Conservation (phyloP, 1,140 invertebrate genomes). For the Tenebrio molitor region DNA sequence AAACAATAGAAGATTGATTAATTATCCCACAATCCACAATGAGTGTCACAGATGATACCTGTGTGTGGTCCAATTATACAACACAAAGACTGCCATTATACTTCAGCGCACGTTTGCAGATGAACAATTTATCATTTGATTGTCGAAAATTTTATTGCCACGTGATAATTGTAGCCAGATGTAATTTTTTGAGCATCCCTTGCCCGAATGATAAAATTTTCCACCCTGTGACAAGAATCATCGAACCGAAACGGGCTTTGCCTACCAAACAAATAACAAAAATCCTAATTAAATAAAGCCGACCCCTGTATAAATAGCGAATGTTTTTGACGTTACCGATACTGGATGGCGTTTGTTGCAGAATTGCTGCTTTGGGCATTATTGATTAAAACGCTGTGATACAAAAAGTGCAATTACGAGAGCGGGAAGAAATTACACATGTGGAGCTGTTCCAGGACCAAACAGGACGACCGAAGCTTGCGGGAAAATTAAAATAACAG, state of each 20-base stretch:
- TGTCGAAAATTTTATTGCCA: conserved; percentile 26
- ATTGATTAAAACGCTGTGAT: too few relatives aligned
- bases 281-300: too few relatives aligned
- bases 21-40: conserved; percentile 34
- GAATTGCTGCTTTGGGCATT: too few relatives aligned
- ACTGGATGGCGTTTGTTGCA: too few relatives aligned
- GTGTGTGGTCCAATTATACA: conserved; percentile 43
- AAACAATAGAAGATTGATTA: conserved; percentile 44
- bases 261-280: too few relatives aligned
- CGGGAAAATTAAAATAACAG: too few relatives aligned
- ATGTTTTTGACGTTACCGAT: too few relatives aligned
- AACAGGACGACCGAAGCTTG: too few relatives aligned
- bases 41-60: conserved; percentile 45
- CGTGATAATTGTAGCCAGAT: conserved; percentile 2
- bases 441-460: too few relatives aligned
- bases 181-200: neutral
- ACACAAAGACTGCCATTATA: conserved; percentile 39
- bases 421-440: too few relatives aligned
- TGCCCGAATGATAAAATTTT: neutral
- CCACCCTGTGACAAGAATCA: neutral
- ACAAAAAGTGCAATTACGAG: too few relatives aligned
- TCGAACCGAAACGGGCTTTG: neutral
- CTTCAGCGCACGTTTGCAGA: conserved; percentile 23
- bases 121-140: conserved; percentile 41
- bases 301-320: too few relatives aligned